phyloP scores from a whole-genome alignment of 2,797 vertebrate genomes.

The Chaunax sp. region DNA sequence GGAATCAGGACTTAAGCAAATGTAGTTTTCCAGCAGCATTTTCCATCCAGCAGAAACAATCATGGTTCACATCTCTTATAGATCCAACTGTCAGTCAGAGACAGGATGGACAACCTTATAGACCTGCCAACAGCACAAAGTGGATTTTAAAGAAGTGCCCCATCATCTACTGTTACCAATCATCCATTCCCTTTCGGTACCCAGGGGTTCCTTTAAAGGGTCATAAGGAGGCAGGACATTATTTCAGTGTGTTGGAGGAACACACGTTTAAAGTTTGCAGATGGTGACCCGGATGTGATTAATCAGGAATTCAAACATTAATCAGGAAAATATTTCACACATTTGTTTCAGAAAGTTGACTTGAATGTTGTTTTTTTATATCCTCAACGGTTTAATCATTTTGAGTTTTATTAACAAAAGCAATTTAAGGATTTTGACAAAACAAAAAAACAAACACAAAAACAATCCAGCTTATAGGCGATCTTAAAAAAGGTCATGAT shows the following conservation, averaged over 20 bases:
- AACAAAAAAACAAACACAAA: no score
- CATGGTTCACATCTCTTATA: slow-evolving; percentile 9
- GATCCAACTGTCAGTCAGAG: slow-evolving; percentile 21
- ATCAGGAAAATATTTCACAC: neutral
- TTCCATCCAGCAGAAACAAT: neutral
- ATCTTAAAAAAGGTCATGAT: no score
- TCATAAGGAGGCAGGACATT: no score
- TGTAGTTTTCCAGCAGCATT: neutral
- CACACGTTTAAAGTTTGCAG: no score
- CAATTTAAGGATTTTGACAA: neutral
- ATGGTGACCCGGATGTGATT: no score
- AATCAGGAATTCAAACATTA: no score
- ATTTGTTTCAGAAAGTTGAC: neutral
- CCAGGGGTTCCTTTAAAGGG: no score
- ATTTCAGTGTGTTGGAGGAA: no score
- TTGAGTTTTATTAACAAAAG: neutral
- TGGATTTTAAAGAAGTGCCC: slow-evolving; percentile 33
- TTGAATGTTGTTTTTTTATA: neutral
- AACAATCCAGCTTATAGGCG: no score
- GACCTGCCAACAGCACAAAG: slow-evolving; percentile 40
- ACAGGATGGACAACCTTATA: slow-evolving; percentile 16
- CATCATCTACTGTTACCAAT: slow-evolving; percentile 12
- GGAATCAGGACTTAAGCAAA: slow-evolving; percentile 2
- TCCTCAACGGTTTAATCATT: neutral
- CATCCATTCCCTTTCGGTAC: no score